Base-by-base conservation (phyloP, 23 tunicate genomes). In the Phallusia fumigata region DNA sequence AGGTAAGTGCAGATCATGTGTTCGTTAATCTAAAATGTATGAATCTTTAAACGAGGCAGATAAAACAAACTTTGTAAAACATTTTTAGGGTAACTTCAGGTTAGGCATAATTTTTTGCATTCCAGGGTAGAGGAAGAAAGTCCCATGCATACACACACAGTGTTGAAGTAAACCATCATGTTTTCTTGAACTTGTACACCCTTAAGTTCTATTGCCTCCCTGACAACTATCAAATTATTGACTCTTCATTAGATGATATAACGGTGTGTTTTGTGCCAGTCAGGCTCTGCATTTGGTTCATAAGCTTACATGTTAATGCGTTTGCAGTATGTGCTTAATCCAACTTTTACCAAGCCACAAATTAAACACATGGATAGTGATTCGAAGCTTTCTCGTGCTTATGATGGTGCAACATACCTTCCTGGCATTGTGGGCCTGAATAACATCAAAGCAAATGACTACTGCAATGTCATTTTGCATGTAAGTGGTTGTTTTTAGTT, bases 361-460 rank as follows among this genome's bases (percentile, higher is more conserved):
- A 90, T 95, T 32, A 36, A 75, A 31, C 88, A 89, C 35, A 35
- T 95, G 75, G 73, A 84, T 16, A 31, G n/a, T n/a, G 85, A 78
- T 19, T 80, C 91, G 0, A 90, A 95, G 65, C 47, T 85, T 30
- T 76, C 79, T 49, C 79, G 95, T 35, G 95, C 98, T 30, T 89
- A 89, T 44, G 99, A 95, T 74, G 93, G 99, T 28, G 84, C 99
- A 0, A 95, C 95, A 12, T 95, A 95, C 79, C 75, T 90, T 32
- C 95, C 95, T 33, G 99, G 99, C 5, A 90, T 95, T 19, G 95
- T 95, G 30, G 99, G 99, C 22, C 52, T 95, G 53, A 95, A 95
- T 83, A 95, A 95, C 53, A 95, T 95, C 84, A 95, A 95, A 81
- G 92, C 91, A 1, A 95, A 95, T 81, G 99, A 95, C 73, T 95